Base-by-base conservation (phyloP, 2,888 invertebrate species). In the Orthonychiurus folsomi region DNA sequence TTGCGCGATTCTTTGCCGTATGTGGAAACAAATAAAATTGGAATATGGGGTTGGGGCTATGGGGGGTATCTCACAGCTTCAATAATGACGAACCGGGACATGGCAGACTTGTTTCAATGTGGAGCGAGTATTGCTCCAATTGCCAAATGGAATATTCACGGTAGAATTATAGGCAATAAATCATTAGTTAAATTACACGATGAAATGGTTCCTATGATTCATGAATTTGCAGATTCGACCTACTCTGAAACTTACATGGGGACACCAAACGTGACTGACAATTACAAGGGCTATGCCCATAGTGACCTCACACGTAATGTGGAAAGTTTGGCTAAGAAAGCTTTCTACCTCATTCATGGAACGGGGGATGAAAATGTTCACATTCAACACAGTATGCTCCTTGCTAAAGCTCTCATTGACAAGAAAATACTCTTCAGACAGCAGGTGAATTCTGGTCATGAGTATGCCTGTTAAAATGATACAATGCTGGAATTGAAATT, bases 171-270 rank as follows among this genome's bases (percentile, higher is more conserved):
- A 25, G n/a, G n/a, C n/a, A n/a, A n/a, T n/a, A n/a, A n/a, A n/a
- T n/a, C n/a, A n/a, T n/a, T n/a, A n/a, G n/a, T n/a, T n/a, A n/a
- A n/a, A n/a, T n/a, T n/a, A n/a, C n/a, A n/a, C n/a, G n/a, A n/a
- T n/a, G n/a, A n/a, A n/a, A n/a, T n/a, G n/a, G n/a, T n/a, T 37
- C 37, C 15, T 15, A 37, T 15, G 37, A 37, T 37, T 26, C 5
- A 23, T 27, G 9, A 25, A 12, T 12, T 26, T 74, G 2, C 75
- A 95, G 96, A 95, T 76, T 94, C 96, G 47, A 91, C 93, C 0
- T 96, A 94, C 76, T 89, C 96, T 57, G 96, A 97, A 76, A 83
- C 95, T 23, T 96, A 93, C 79, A 91, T 96, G 88, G 95, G 95
- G 24, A 83, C 87, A 69, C 93, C 93, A 26, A 91, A 89, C 75